phyloP scores from a whole-genome alignment of 2,797 vertebrate genomes.

The Pelochelys cantorii region DNA sequence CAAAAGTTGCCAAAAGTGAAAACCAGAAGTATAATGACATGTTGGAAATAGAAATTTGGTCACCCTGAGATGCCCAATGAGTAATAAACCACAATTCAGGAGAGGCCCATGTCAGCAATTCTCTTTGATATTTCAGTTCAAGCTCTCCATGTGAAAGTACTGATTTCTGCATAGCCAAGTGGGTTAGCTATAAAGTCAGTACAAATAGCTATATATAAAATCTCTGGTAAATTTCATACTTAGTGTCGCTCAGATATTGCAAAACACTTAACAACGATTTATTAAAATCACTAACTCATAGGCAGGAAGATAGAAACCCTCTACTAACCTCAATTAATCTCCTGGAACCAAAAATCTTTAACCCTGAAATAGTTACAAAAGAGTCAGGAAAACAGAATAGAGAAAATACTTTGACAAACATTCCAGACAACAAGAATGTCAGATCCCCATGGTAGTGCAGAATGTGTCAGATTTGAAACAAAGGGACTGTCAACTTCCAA shows the following conservation, averaged over 20 bases:
- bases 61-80: background rate
- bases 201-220: background rate
- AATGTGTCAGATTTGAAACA: conserved; percentile 20
- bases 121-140: background rate
- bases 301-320: background rate
- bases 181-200: background rate
- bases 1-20: too few species aligned
- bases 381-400: background rate
- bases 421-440: background rate
- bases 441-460: background rate
- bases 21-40: background rate
- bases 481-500: conserved; percentile 30
- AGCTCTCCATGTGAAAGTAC: background rate
- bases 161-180: background rate
- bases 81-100: background rate
- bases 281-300: background rate
- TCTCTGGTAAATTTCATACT: background rate
- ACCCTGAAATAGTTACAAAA: background rate
- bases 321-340: background rate
- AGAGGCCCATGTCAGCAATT: too few species aligned
- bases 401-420: conserved; percentile 12
- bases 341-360: background rate
- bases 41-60: background rate
- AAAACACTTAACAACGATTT: background rate
- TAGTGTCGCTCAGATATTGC: conserved; percentile 1